These are phyloP conservation scores for Rhipidura dahli DNA, from an alignment of 2,113 vertebrate genomes.

Conservation along the genomic window DNA sequence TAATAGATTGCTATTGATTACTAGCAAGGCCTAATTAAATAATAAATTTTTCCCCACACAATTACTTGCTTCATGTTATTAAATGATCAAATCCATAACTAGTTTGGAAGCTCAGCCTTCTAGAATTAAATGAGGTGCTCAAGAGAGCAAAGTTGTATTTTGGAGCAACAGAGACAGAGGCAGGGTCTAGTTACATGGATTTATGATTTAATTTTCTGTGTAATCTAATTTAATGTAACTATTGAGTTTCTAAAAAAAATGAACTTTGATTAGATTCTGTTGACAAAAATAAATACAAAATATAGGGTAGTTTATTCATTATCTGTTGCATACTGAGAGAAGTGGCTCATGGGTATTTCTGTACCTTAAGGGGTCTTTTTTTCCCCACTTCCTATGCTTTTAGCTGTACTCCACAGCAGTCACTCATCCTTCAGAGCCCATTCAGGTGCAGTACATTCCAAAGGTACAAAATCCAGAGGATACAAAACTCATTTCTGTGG, in stretches of 20 bases:
- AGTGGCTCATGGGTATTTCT: not conserved
- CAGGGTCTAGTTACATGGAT: slow-evolving; percentile 46
- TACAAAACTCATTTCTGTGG: not conserved
- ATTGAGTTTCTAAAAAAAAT: slow-evolving; percentile 63
- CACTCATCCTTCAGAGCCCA: not conserved
- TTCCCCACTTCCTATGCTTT: not conserved
- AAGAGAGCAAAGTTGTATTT: slow-evolving; percentile 52
- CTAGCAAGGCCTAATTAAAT: slow-evolving; percentile 65
- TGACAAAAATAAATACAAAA: slow-evolving; percentile 68
- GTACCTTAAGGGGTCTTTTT: not conserved
- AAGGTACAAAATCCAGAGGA: not conserved
- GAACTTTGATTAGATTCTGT: slow-evolving; percentile 71
- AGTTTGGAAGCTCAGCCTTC: slow-evolving; percentile 44
- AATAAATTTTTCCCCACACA: slow-evolving; percentile 67
- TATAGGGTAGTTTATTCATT: slow-evolving; percentile 38
- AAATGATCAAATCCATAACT: slow-evolving; percentile 72
- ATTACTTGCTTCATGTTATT: slow-evolving; percentile 66
- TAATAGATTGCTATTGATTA: slow-evolving; percentile 72
- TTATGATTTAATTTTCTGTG: slow-evolving; percentile 76
- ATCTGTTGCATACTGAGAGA: not conserved
- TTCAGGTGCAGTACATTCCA: not conserved
- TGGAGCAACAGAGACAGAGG: slow-evolving; percentile 15
- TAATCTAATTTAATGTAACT: slow-evolving; percentile 73
- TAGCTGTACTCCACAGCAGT: slow-evolving; percentile 5
- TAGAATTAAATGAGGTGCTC: slow-evolving; percentile 68